A percentile compares a stretch with the other conserved stretches of the same genome.
Conservation (phyloP, 92 coral and sea anemone genomes). For the Parazoanthus swiftii region DNA sequence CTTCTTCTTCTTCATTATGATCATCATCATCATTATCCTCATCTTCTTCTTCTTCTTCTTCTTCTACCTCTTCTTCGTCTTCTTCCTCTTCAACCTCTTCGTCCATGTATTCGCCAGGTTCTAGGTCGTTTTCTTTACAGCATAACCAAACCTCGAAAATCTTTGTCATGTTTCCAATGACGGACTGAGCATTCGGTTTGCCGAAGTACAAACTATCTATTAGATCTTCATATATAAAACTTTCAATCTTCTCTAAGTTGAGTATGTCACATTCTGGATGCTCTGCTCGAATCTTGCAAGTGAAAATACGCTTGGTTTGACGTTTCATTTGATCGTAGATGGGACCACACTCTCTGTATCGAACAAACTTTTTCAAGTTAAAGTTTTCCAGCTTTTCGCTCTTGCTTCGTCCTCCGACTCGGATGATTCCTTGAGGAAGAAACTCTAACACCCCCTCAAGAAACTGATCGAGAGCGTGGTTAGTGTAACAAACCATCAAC, state of each 20-base stretch:
- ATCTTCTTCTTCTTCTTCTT: slow-evolving; percentile 60
- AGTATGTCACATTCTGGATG: slow-evolving; percentile 2
- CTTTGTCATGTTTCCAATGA: slow-evolving; percentile 10
- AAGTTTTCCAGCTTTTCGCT: slow-evolving; percentile 31
- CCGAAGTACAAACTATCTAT: slow-evolving; percentile 33
- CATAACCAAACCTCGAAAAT: slow-evolving; percentile 31
- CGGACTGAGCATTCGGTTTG: not conserved
- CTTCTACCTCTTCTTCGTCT: slow-evolving; percentile 64
- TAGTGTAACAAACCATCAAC: slow-evolving; percentile 62
- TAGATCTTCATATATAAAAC: slow-evolving; percentile 3
- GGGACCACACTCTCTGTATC: slow-evolving; percentile 11
- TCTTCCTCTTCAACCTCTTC: slow-evolving; percentile 55
- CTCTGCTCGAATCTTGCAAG: slow-evolving; percentile 16
- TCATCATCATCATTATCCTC: slow-evolving; percentile 17
- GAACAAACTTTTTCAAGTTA: slow-evolving; percentile 20
- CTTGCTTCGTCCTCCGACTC: slow-evolving; percentile 46
- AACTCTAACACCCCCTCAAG: slow-evolving; percentile 51
- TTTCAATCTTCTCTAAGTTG: slow-evolving; percentile 27
- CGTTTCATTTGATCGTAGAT: not conserved
- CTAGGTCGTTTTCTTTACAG: not conserved
- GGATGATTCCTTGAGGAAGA: slow-evolving; percentile 24
- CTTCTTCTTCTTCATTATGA: slow-evolving; percentile 33
- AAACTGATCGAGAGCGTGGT: slow-evolving; percentile 54
- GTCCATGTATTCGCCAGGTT: slow-evolving; percentile 24
- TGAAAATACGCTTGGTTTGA: not conserved